Base-by-base conservation (phyloP, 2,797 vertebrate genomes). In the Novumbra hubbsi region DNA sequence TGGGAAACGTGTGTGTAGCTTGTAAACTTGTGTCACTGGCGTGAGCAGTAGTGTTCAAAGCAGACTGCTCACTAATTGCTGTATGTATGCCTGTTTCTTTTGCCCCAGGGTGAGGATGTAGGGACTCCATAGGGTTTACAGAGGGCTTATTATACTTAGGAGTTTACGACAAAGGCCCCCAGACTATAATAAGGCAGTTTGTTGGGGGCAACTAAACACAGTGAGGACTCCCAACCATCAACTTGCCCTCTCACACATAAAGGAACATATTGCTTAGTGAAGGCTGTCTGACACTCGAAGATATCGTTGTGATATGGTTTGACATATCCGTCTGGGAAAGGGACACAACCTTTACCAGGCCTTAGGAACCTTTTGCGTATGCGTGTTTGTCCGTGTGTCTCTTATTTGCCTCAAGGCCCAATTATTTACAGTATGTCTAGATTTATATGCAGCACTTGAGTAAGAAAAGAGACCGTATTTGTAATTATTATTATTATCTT, bases 121-220 rank as follows among this genome's bases (percentile, higher is more conserved):
- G 67, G 15, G 24, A 4, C 38, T 49, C 41, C 15, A 15, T 68
- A 48, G 67, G 9, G 34, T 48, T 68, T 21, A 21, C 55, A 60
- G 67, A 30, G 27, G 45, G 27, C 68, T 70, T 48, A 70, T 70
- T 52, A 70, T 27, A 70, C 48, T 50, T 16, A 17, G 15, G 68
- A 17, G 48, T 52, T 70, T 49, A 52, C 48, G 48, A 28, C 45
- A 19, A 27, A 30, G 27, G 15, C 48, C 48, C n/a, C 15, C 21
- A 70, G 48, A 70, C 27, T 38, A 41, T 19, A 50, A 11, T 52
- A 41, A 24, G 30, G 28, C 45, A 17, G 21, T 60, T 24, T 60
- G 9, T 60, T 12, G 55, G 55, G 21, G 55, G 41, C 21, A 24
- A 12, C 55, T 60, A 24, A 21, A 60, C 55, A 60, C 55, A 60